phyloP scores from a whole-genome alignment of 2,888 invertebrate genomes.

The Prosapia bicincta region DNA sequence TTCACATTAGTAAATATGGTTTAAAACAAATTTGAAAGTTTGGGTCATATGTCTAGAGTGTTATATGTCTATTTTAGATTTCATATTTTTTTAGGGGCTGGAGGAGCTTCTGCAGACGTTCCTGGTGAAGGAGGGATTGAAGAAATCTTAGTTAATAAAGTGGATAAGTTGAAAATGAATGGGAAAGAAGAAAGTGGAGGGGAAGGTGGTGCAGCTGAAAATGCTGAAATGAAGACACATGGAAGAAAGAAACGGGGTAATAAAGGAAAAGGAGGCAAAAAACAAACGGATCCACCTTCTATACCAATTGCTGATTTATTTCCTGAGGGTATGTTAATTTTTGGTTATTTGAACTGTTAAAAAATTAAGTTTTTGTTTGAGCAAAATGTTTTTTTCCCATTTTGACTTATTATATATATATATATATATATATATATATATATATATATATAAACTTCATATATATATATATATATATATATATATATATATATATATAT shows the following conservation, averaged over 20 bases:
- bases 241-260: conserved; percentile 55
- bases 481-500: too few species aligned
- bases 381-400: too few species aligned
- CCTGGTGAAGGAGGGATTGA: conserved; percentile 45
- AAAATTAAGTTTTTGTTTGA: too few species aligned
- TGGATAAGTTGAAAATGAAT: conserved; percentile 33
- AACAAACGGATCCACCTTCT: conserved; percentile 82
- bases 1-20: too few species aligned
- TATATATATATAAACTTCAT: too few species aligned
- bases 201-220: conserved; percentile 50
- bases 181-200: conserved; percentile 42
- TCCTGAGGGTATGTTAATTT: conserved; percentile 61
- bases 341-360: too few species aligned
- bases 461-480: too few species aligned
- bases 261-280: conserved; percentile 50
- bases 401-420: too few species aligned
- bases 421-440: too few species aligned
- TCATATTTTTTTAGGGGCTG: conserved; percentile 43
- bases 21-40: too few species aligned
- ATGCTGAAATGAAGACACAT: conserved; percentile 56
- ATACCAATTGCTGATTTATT: conserved; percentile 82
- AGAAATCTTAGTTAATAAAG: conserved; percentile 28
- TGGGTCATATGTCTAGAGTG: too few species aligned
- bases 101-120: conserved; percentile 48
- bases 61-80: too few species aligned